Conservation (phyloP, 2,113 vertebrate species). For the Callopanchax toddi region DNA sequence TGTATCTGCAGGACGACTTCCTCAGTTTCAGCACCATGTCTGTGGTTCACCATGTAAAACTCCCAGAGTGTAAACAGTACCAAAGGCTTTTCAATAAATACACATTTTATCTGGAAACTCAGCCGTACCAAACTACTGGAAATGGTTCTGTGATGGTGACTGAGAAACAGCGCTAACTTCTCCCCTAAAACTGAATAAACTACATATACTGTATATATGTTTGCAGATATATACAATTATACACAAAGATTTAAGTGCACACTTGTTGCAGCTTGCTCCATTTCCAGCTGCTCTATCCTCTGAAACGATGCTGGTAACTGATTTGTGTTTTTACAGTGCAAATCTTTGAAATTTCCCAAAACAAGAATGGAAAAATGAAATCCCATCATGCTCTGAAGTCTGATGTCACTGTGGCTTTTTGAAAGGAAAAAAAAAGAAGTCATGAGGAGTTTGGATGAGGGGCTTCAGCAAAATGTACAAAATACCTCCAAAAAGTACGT, state of each 20-base stretch:
- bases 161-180: slow-evolving; percentile 15
- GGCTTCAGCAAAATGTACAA: slow-evolving; percentile 5
- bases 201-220: too few relatives aligned
- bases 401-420: slow-evolving; percentile 7
- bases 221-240: background rate
- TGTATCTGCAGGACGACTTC: slow-evolving; percentile 5
- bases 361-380: slow-evolving; percentile 13
- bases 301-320: slow-evolving; percentile 5
- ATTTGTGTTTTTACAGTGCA: slow-evolving; percentile 31
- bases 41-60: slow-evolving; percentile 9
- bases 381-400: slow-evolving; percentile 21
- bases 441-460: background rate
- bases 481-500: slow-evolving; percentile 14
- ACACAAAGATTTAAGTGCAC: slow-evolving; percentile 65
- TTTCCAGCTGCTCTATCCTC: slow-evolving; percentile 8
- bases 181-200: slow-evolving; percentile 28
- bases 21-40: slow-evolving; percentile 28
- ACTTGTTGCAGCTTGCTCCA: slow-evolving; percentile 31
- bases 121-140: slow-evolving; percentile 9
- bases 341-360: slow-evolving; percentile 20
- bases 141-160: slow-evolving; percentile 46
- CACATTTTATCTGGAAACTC: slow-evolving; percentile 13
- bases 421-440: background rate
- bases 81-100: slow-evolving; percentile 29
- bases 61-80: slow-evolving; percentile 34